These are phyloP conservation scores for Hyphantria cunea DNA, from an alignment of 1,140 invertebrate species.

Conservation along the genomic window DNA sequence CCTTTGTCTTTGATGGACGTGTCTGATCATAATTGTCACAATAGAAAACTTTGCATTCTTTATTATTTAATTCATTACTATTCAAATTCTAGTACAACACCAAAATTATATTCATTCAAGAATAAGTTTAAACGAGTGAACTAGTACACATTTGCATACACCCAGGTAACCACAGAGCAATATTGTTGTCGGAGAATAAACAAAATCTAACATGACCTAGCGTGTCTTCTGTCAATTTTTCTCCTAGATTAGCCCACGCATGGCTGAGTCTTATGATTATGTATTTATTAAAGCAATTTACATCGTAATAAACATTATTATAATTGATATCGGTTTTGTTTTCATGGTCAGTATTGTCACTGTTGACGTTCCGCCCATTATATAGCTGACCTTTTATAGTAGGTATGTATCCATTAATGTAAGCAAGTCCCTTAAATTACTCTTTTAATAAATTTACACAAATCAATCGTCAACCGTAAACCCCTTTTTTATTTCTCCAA, in stretches of 20 bases:
- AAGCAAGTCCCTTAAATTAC: too few species aligned
- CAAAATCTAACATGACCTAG: constrained; percentile 5
- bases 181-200: background rate
- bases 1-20: too few species aligned
- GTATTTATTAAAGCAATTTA: constrained; percentile 7
- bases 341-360: background rate
- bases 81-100: too few species aligned
- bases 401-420: too few species aligned
- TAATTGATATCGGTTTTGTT: constrained; percentile 9
- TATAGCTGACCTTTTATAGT: too few species aligned
- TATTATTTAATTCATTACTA: too few species aligned
- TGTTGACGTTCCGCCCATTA: background rate
- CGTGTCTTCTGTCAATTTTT: constrained; percentile 7
- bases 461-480: constrained; percentile 14
- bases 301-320: constrained; percentile 11
- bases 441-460: constrained; percentile 2
- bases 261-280: constrained; percentile 10
- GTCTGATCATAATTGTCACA: too few species aligned
- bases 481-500: background rate
- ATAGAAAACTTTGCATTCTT: too few species aligned
- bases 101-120: too few species aligned
- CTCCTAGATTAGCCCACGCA: constrained; percentile 2
- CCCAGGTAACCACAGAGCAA: too few species aligned
- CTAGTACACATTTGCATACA: too few species aligned
- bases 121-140: too few species aligned